These are phyloP conservation scores for Pongo abelii DNA, from an alignment of 2,113 vertebrate species.

Conservation along the genomic window DNA sequence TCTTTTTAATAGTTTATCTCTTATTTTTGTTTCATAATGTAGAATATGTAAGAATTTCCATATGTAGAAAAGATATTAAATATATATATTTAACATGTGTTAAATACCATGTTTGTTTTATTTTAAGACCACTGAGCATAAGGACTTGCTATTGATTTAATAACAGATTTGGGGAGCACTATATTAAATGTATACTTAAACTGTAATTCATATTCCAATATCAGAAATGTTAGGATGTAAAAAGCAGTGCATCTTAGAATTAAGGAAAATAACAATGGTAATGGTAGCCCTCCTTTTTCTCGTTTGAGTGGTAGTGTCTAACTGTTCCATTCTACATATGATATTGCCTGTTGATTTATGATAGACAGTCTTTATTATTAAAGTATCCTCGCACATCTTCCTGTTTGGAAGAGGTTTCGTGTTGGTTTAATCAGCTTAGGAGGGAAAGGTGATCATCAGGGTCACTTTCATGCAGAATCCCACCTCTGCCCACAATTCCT, in stretches of 20 bases:
- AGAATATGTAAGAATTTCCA: constrained; percentile 8
- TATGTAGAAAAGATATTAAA: background rate
- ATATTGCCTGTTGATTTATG: background rate
- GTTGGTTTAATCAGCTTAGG: background rate
- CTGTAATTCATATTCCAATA: background rate
- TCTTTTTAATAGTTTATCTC: background rate
- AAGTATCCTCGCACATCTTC: background rate
- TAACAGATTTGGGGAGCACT: background rate
- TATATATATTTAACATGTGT: background rate
- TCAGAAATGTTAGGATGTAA: background rate
- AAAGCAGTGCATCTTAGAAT: background rate
- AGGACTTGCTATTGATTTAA: background rate
- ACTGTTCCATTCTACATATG: background rate
- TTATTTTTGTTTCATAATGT: background rate
- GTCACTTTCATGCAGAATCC: background rate
- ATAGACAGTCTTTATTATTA: background rate
- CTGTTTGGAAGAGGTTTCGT: background rate
- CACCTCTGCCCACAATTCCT: background rate
- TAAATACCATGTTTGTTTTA: constrained; percentile 10
- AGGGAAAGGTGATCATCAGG: background rate
- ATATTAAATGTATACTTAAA: background rate
- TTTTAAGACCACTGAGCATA: background rate
- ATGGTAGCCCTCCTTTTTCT: background rate
- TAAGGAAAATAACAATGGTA: background rate
- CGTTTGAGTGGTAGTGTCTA: background rate